These are phyloP conservation scores for Leptosomus discolor DNA, from an alignment of 2,113 vertebrate genomes.

Conservation along the genomic window DNA sequence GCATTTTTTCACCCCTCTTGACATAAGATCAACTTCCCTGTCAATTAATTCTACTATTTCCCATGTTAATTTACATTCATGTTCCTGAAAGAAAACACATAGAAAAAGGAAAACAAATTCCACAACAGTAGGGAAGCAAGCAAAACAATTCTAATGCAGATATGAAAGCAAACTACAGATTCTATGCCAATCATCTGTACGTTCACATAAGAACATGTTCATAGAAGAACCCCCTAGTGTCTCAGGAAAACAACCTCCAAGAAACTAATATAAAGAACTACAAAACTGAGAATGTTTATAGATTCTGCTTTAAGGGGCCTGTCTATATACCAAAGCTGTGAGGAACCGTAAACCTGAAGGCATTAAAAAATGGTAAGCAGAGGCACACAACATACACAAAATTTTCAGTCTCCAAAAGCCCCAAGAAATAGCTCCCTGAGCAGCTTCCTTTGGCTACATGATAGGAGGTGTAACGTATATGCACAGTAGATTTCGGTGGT, in stretches of 20 bases:
- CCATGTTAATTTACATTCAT: slow-evolving; percentile 82
- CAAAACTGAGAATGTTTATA: not conserved
- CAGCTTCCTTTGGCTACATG: not conserved
- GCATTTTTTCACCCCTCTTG: slow-evolving; percentile 75
- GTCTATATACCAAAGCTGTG: not conserved
- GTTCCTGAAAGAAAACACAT: slow-evolving; percentile 74
- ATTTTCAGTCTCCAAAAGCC: not conserved
- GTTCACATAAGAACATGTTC: not conserved
- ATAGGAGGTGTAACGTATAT: not conserved
- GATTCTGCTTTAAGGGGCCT: not conserved
- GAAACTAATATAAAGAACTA: not conserved
- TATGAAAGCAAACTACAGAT: not conserved
- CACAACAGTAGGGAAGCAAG: not conserved
- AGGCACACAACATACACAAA: not conserved
- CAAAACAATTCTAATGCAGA: not conserved
- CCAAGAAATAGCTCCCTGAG: not conserved
- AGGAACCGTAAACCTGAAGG: not conserved
- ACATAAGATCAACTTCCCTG: slow-evolving; percentile 87
- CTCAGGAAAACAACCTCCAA: not conserved
- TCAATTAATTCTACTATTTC: slow-evolving; percentile 89
- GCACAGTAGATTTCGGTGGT: too few relatives aligned
- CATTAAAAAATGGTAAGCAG: not conserved
- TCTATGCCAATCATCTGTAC: not conserved
- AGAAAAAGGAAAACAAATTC: not conserved
- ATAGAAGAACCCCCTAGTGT: not conserved